Evolutionary conservation across 30 jellyfish, hydroid and myxozoan genomes (phyloP), one percentile per base, ranked within the genome.

Genomic region (Cassiopea andromeda): DNA sequence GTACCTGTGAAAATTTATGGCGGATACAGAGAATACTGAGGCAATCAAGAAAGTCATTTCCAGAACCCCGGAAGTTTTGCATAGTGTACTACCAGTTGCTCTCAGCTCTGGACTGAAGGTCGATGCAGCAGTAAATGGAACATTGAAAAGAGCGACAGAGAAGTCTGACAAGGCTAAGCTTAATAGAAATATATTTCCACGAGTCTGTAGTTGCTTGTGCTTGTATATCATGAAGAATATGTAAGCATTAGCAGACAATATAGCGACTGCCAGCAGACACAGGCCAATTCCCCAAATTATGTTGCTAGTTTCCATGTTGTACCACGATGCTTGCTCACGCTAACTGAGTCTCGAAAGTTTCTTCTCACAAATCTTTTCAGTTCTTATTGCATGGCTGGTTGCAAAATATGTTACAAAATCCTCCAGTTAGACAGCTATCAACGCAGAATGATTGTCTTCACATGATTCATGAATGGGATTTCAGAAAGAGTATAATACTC

Each of bases 1-100:
- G 50, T 18, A 85, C 9, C 93, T 88, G 54, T 85, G 84, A 70
- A 85, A 50, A 48, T 76, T 85, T 44, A 85, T 85, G 19, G 93
- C 93, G 1, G 93, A 73, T 10, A 85, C 87, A 38, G 93, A 85
- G 60, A 70, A 76, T 44, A 85, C 93, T 13, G 93, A 85, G 16
- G 85, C 93, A 14, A 85, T 76, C 75, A 85, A 46, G 13, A 85
- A 76, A 0, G 85, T 64, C 93, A 85, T 85, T 61, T 85, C 93
- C 46, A 85, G 76, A 54, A 73, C 75, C 7, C 87, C 93, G 2
- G 85, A 70, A 44, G 75, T 43, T 7, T 74, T 74, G 18, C 93
- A 85, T 10, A 81, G 75, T 0, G 18, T 8, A 13, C 77, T 46
- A 9, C 60, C 77, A 0, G 84, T 18, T 15, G 72, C 59, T 46